Base-by-base conservation (phyloP, 2,113 vertebrate genomes). In the Anolis sagrei region DNA sequence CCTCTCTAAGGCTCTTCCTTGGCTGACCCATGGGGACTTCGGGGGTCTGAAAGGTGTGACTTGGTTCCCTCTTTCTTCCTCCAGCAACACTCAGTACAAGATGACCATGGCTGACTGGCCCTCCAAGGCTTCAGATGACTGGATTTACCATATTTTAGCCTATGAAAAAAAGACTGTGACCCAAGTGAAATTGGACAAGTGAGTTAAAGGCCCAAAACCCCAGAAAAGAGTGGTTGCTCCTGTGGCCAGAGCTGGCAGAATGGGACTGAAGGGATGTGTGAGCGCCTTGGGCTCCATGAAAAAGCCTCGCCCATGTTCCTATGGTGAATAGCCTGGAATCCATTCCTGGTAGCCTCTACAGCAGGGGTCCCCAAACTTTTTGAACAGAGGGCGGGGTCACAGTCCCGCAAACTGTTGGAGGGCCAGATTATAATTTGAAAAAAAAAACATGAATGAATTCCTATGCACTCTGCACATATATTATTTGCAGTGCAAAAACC, bases 21-120 rank as follows among this genome's bases (percentile, higher is more conserved):
- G 8, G 0, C 27, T 54, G 7, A 49, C 27, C 5, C 29, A 8
- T 48, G 44, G 27, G 48, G 4, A 49, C 54, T 75, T 44, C 0
- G 75, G 44, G 10, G 16, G 18, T 14, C 29, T 25, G 49, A 19
- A 9, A 10, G 29, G 13, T 8, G n/a, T 83, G 72, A 76, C 36
- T 25, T 32, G 3, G 7, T n/a, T 10, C 18, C 19, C 36, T 32
- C 5, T 23, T 51, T 80, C 90, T 61, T 19, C 16, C 89, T 64
- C 0, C 92, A 97, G 97, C 18, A 97, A 97, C 90, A 97, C 96
- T 0, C 96, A 97, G 86, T 97, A 97, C 62, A 97, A 96, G 88
- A 96, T 97, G 97, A 97, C 96, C 91, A 97, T 97, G 97, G 97
- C 97, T 0, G 96, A 97, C 81, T 97, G 97, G 97, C 97, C 97